Base-by-base conservation (phyloP, 2,797 vertebrate species). In the Mionectes olivaceus region DNA sequence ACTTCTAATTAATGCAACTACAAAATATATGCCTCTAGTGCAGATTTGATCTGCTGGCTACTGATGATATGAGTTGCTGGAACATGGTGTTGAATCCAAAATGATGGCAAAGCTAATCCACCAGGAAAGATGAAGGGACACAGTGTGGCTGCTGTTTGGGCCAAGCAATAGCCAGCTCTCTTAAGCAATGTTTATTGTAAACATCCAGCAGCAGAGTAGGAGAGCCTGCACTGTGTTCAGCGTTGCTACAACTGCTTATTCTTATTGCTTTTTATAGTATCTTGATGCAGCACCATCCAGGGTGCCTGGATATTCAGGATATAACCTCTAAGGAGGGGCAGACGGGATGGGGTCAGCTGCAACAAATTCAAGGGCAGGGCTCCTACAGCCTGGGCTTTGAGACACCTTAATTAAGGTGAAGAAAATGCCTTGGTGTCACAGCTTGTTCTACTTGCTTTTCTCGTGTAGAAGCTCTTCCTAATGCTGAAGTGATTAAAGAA, bases 21-120 rank as follows among this genome's bases (percentile, higher is more conserved):
- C 8, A 47, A 73, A 47, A 67, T 21, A 25, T 0, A 21, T 0
- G 6, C 3, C 21, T 10, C 25, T 37, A 5, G 21, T 0, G 16
- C 32, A 46, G 69, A 53, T 78, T 70, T 43, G 44, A 60, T 50
- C 60, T 68, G 64, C 19, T 63, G 53, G 60, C 33, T 37, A 2
- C 56, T 19, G 53, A 22, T 8, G 33, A 3, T n/a, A 25, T 27
- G 50, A 65, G 75, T 10, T 67, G 63, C 37, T 49, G 76, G 32
- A 73, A 35, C 11, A 25, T 0, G 0, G 56, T 52, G 77, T 15
- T 21, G 28, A 4, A 16, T 43, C 73, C 46, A 43, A 30, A 68
- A 18, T 0, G 17, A 56, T 1, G 17, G 63, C 28, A 30, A 21
- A 79, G 80, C 53, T 23, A 17, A 35, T 4, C 3, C 39, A 37